phyloP scores from a whole-genome alignment of 2,888 invertebrate genomes.

The Ceraclea dissimilis region DNA sequence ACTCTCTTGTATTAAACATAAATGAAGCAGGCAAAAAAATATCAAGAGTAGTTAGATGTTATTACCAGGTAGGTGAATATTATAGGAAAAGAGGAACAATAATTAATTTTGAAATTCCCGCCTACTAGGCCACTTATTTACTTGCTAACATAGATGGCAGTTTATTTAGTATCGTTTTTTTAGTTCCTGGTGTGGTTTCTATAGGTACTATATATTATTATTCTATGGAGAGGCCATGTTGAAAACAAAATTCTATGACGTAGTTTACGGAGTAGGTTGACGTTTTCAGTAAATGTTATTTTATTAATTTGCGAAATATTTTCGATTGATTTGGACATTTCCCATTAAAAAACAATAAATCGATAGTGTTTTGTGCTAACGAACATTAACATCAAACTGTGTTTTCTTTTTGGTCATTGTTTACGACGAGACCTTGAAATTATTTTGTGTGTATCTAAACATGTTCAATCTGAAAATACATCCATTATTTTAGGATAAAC shows the following conservation, averaged over 20 bases:
- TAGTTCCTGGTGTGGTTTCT: too few species aligned
- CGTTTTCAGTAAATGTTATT: conserved; percentile 17
- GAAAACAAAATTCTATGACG: conserved; percentile 26
- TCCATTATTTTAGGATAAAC: conserved; percentile 10
- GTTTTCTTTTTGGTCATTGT: conserved; percentile 17
- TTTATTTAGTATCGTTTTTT: too few species aligned
- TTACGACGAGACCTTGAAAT: conserved; percentile 23
- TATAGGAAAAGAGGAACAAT: too few species aligned
- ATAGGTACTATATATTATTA: too few species aligned
- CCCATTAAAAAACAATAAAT: background rate
- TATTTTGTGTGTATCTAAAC: conserved; percentile 16
- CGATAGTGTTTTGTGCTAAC: background rate
- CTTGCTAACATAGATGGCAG: too few species aligned
- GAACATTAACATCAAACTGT: background rate
- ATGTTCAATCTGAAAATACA: conserved; percentile 9
- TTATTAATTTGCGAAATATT: conserved; percentile 5
- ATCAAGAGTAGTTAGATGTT: too few species aligned
- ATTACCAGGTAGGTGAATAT: too few species aligned
- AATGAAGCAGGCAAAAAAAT: too few species aligned
- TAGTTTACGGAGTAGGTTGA: conserved; percentile 18
- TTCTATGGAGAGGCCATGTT: conserved; percentile 27
- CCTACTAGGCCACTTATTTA: too few species aligned
- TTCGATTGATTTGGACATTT: background rate
- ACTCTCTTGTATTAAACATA: too few species aligned
- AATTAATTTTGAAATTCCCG: too few species aligned